Evolutionary conservation across 1,140 invertebrate species (phyloP).

Genomic region (Pseudomyrmex sp.): DNA sequence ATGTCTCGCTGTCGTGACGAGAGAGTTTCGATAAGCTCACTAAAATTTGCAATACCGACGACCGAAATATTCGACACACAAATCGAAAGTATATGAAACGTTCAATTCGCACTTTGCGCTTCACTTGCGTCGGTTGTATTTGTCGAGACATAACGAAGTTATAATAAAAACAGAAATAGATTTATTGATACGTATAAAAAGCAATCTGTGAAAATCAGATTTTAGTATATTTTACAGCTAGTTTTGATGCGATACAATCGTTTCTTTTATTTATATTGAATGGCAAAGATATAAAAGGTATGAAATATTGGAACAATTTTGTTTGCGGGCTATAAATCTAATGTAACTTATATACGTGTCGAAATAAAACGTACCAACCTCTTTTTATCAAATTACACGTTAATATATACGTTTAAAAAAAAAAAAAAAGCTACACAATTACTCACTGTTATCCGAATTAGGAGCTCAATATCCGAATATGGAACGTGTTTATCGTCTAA

Average conservation of each 20-base stretch:
- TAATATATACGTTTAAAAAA: too few species aligned
- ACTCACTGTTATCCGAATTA: too few species aligned
- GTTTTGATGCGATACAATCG: not conserved
- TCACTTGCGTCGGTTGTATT: slow-evolving; percentile 1
- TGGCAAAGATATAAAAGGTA: not conserved
- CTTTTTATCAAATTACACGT: too few species aligned
- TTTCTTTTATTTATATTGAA: not conserved
- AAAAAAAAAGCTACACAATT: too few species aligned
- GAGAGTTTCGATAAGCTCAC: too few species aligned
- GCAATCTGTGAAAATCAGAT: not conserved
- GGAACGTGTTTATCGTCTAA: too few species aligned
- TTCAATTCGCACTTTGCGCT: not conserved
- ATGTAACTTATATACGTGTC: not conserved
- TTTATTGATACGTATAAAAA: not conserved
- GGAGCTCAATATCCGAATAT: too few species aligned
- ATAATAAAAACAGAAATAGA: not conserved
- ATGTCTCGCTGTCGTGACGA: too few species aligned
- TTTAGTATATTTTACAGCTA: not conserved
- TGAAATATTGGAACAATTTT: not conserved
- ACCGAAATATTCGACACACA: not conserved
- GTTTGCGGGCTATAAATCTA: not conserved
- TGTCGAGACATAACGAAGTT: slow-evolving; percentile 21
- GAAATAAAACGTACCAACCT: not conserved
- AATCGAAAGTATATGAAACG: not conserved
- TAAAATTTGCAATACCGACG: not conserved